Percentiles rank a stretch among this genome's conserved stretches.
These are phyloP conservation scores for Macrobrachium nipponense DNA, from an alignment of 1,140 invertebrate genomes.

Conservation along the genomic window DNA sequence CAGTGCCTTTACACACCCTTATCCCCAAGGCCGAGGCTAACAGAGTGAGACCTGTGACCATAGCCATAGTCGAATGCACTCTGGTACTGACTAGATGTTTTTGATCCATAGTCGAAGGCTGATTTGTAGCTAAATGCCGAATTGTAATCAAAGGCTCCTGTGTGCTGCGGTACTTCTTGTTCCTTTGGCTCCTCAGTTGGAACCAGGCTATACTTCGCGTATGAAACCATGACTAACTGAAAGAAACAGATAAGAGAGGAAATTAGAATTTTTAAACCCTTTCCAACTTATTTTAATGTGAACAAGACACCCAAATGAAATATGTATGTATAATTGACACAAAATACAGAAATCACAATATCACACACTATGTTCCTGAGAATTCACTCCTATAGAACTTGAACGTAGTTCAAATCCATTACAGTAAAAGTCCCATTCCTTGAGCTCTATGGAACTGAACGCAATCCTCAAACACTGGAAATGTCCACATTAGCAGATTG, in stretches of 20 bases:
- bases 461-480: too few species aligned
- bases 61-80: constrained; percentile 60
- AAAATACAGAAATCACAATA: too few species aligned
- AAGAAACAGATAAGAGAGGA: neutral
- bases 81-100: constrained; percentile 59
- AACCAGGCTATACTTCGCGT: constrained; percentile 53
- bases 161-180: neutral
- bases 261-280: neutral
- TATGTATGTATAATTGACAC: too few species aligned
- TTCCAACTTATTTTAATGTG: too few species aligned
- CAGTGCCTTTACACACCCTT: constrained; percentile 57
- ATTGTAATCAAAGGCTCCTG: constrained; percentile 56
- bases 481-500: too few species aligned
- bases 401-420: too few species aligned
- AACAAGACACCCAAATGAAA: too few species aligned
- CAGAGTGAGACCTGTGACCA: constrained; percentile 54
- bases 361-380: too few species aligned
- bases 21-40: constrained; percentile 55
- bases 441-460: too few species aligned
- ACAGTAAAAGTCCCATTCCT: too few species aligned
- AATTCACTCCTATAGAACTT: too few species aligned
- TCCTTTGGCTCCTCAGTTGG: constrained; percentile 54
- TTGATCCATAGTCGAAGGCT: constrained; percentile 47
- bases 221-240: constrained; percentile 43
- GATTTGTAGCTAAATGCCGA: constrained; percentile 58